These are phyloP conservation scores for Trachelipus rathkii DNA, from an alignment of 1,140 invertebrate species.

Conservation along the genomic window DNA sequence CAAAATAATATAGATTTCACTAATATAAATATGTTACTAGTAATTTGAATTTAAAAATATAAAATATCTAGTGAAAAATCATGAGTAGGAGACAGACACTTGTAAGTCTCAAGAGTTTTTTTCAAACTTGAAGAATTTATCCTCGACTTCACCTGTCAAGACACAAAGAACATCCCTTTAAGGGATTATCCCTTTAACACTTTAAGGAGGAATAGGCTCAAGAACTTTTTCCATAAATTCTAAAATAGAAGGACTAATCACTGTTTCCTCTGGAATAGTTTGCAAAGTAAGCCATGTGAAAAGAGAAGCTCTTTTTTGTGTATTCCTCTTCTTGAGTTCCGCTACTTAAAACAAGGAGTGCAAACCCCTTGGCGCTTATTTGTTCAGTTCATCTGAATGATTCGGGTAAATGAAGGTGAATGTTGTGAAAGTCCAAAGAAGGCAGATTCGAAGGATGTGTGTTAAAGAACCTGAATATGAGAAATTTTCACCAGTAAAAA, in stretches of 20 bases:
- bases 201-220: slow-evolving; percentile 87
- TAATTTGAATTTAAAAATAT: too few species aligned
- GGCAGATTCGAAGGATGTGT: not conserved
- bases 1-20: too few species aligned
- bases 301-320: slow-evolving; percentile 83
- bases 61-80: too few species aligned
- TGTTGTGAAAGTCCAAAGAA: not conserved
- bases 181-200: too few species aligned
- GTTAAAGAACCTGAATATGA: not conserved
- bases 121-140: too few species aligned
- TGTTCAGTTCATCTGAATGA: not conserved
- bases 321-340: slow-evolving; percentile 20
- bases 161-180: too few species aligned
- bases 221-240: slow-evolving; percentile 92
- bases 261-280: slow-evolving; percentile 91
- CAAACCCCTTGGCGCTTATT: slow-evolving; percentile 5
- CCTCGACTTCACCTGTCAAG: not conserved
- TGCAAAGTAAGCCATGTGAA: slow-evolving; percentile 95
- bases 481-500: not conserved
- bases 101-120: too few species aligned
- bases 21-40: too few species aligned
- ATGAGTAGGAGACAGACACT: too few species aligned
- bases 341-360: not conserved
- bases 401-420: not conserved
- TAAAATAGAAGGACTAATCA: slow-evolving; percentile 88